Conservation (phyloP, 2,888 invertebrate species). For the Callinectes sapidus region DNA sequence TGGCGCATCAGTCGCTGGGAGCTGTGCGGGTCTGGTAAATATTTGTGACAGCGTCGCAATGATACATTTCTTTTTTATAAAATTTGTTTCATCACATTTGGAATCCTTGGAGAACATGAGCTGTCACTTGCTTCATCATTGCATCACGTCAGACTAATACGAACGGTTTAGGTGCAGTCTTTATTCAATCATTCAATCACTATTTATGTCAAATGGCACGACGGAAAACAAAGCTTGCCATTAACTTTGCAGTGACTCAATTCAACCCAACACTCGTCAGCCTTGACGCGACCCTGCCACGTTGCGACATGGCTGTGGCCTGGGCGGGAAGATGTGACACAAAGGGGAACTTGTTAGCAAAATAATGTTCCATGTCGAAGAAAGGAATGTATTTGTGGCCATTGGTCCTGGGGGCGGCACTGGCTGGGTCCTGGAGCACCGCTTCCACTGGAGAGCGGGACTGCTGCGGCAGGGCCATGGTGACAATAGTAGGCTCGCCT, state of each 20-base stretch:
- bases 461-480: neutral
- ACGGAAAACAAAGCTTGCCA: neutral
- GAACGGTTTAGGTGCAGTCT: neutral
- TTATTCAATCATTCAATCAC: neutral
- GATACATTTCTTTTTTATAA: neutral
- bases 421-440: neutral
- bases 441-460: neutral
- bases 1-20: neutral
- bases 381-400: neutral
- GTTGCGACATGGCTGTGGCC: neutral
- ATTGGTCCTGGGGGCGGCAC: neutral
- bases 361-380: slow-evolving; percentile 3
- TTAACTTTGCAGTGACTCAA: neutral
- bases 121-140: neutral
- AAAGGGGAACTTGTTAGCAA: neutral
- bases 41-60: neutral
- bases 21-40: neutral
- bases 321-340: neutral
- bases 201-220: neutral
- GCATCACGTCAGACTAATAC: neutral
- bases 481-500: neutral
- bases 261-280: neutral
- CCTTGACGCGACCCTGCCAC: neutral
- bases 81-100: neutral
- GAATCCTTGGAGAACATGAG: neutral